Percentiles rank a stretch among this genome's conserved stretches.
phyloP scores from a whole-genome alignment of 2,888 invertebrate genomes.

The Zaprionus obscuricornis region DNA sequence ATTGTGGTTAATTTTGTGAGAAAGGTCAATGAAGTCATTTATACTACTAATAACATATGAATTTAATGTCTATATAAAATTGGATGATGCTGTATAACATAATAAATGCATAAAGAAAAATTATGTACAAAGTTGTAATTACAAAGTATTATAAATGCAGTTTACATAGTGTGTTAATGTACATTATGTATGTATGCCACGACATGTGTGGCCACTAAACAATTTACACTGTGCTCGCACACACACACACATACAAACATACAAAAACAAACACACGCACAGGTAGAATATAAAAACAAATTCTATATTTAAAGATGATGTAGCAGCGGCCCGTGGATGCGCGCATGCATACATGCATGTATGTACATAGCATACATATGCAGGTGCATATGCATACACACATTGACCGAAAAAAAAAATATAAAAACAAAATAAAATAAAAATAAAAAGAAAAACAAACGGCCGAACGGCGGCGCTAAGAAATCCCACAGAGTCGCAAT shows the following conservation, averaged over 20 bases:
- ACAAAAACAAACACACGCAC: slow-evolving; percentile 42
- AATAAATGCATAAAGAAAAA: too few relatives aligned
- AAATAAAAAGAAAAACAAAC: slow-evolving; percentile 18
- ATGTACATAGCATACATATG: slow-evolving; percentile 4
- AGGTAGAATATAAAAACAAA: slow-evolving; percentile 68
- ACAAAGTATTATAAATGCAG: slow-evolving; percentile 6
- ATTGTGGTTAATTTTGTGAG: too few relatives aligned
- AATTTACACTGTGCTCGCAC: slow-evolving; percentile 34
- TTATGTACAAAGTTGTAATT: slow-evolving; percentile 32
- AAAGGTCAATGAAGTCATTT: too few relatives aligned
- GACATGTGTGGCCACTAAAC: slow-evolving; percentile 49
- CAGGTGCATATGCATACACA: slow-evolving; percentile 13
- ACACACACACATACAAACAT: slow-evolving; percentile 17
- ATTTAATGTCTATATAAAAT: too few relatives aligned
- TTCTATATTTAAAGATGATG: slow-evolving; percentile 77
- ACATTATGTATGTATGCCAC: slow-evolving; percentile 4
- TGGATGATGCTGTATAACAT: neutral
- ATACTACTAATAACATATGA: too few relatives aligned
- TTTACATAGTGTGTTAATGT: neutral
- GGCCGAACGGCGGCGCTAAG: slow-evolving; percentile 47
- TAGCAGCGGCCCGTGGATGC: slow-evolving; percentile 58
- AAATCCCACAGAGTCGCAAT: slow-evolving; percentile 43
- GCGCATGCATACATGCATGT: slow-evolving; percentile 21
- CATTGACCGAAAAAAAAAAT: slow-evolving; percentile 28
- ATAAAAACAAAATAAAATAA: too few relatives aligned